These are phyloP conservation scores for Microplitis mediator DNA, from an alignment of 1,140 invertebrate species.

Conservation along the genomic window DNA sequence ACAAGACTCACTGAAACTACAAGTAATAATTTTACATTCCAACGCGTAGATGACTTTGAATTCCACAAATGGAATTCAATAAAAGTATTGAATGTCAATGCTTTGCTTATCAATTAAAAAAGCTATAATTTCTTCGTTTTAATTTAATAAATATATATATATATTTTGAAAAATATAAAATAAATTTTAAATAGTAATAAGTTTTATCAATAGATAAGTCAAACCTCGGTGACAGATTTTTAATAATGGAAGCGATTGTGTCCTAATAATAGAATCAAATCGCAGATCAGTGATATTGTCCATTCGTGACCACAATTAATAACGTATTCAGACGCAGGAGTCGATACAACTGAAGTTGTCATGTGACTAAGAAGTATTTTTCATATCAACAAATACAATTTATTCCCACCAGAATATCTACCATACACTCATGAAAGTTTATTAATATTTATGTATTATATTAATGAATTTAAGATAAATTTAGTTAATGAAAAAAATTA, in stretches of 20 bases:
- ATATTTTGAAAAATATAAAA: slow-evolving; percentile 6
- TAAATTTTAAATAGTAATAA: not conserved
- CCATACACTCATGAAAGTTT: not conserved
- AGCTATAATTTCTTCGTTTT: not conserved
- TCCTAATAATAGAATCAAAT: slow-evolving; percentile 21
- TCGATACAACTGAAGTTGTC: slow-evolving; percentile 2
- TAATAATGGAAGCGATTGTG: slow-evolving; percentile 21
- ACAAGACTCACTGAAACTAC: not conserved
- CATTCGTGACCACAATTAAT: slow-evolving; percentile 3
- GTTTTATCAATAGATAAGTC: not conserved
- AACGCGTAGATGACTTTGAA: not conserved
- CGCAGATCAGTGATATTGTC: slow-evolving; percentile 9
- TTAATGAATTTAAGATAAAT: no score
- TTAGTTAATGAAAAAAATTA: no score
- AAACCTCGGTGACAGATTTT: slow-evolving; percentile 23
- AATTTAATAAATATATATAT: not conserved
- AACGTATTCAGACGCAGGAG: not conserved
- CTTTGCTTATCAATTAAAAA: not conserved
- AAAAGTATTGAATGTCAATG: not conserved
- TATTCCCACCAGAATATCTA: not conserved
- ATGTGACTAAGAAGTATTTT: not conserved
- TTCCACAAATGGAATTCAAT: not conserved
- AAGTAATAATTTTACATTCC: not conserved
- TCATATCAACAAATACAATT: not conserved
- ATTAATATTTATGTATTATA: no score